phyloP scores from a whole-genome alignment of 2,888 invertebrate species.

The Lepidochrysops patricia region DNA sequence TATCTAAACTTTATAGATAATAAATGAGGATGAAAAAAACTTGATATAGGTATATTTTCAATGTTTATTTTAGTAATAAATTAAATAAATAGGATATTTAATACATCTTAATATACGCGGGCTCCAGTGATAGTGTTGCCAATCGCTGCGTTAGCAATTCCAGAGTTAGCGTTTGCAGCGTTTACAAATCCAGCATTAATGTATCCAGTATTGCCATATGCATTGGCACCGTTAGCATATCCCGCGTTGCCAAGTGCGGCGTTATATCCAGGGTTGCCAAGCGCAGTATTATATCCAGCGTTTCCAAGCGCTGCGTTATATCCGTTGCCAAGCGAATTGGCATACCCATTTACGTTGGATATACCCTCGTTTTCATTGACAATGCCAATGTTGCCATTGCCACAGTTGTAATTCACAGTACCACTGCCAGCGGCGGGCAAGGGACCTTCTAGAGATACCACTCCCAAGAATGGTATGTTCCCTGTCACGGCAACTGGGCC shows the following conservation, averaged over 20 bases:
- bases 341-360: background rate
- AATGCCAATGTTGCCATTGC: conserved; percentile 19
- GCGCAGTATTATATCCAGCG: background rate
- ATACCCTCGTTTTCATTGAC: conserved; percentile 3
- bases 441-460: conserved; percentile 34
- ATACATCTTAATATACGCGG: background rate
- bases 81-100: background rate
- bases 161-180: background rate
- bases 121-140: background rate
- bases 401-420: conserved; percentile 26
- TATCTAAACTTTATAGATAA: too few relatives aligned
- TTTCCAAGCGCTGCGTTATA: background rate
- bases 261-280: background rate
- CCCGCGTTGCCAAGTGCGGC: background rate
- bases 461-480: conserved; percentile 30
- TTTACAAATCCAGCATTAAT: background rate
- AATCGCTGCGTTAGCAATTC: background rate
- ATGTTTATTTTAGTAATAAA: background rate
- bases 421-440: conserved; percentile 34
- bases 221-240: background rate
- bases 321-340: background rate
- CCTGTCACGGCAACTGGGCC: conserved; percentile 32
- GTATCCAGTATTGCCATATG: too few relatives aligned
- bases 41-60: background rate
- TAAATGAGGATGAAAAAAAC: background rate